These are phyloP conservation scores for Scolanthus callimorphus DNA, from an alignment of 92 coral and sea anemone species.

Conservation along the genomic window DNA sequence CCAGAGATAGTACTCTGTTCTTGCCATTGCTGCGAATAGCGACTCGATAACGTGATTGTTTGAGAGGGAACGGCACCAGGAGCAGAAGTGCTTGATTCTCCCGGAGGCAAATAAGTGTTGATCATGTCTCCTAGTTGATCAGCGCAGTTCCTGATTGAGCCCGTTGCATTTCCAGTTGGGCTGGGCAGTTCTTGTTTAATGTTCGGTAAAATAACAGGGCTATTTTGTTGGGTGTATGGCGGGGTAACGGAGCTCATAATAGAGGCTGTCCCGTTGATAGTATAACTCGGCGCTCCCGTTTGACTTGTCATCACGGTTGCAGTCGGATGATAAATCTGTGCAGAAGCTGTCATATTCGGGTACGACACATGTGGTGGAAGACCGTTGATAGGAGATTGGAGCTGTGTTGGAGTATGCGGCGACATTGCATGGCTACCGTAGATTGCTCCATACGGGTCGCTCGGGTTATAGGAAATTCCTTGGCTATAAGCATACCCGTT, in stretches of 20 bases:
- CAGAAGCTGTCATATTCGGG: conserved; percentile 63
- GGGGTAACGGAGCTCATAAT: conserved; percentile 73
- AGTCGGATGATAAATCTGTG: conserved; percentile 82
- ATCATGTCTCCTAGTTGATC: conserved; percentile 99
- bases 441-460: conserved; percentile 75
- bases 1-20: conserved; percentile 26
- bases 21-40: conserved; percentile 56
- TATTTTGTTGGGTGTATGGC: conserved; percentile 77
- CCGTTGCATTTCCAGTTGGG: conserved; percentile 36
- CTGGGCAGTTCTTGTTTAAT: conserved; percentile 91
- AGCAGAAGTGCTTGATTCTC: conserved; percentile 15
- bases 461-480: conserved; percentile 64
- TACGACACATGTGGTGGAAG: conserved; percentile 68
- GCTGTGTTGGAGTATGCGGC: conserved; percentile 85
- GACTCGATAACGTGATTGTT: conserved; percentile 30
- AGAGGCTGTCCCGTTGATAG: conserved; percentile 66
- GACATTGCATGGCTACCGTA: conserved; percentile 80
- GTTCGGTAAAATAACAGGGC: conserved; percentile 75
- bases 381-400: conserved; percentile 78
- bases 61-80: conserved; percentile 34
- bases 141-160: conserved; percentile 75
- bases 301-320: conserved; percentile 66
- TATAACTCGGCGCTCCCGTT: conserved; percentile 40
- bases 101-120: conserved; percentile 88
- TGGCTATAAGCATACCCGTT: conserved; percentile 79